phyloP scores from a whole-genome alignment of 1,140 invertebrate species.

The Belonocnema kinseyi region DNA sequence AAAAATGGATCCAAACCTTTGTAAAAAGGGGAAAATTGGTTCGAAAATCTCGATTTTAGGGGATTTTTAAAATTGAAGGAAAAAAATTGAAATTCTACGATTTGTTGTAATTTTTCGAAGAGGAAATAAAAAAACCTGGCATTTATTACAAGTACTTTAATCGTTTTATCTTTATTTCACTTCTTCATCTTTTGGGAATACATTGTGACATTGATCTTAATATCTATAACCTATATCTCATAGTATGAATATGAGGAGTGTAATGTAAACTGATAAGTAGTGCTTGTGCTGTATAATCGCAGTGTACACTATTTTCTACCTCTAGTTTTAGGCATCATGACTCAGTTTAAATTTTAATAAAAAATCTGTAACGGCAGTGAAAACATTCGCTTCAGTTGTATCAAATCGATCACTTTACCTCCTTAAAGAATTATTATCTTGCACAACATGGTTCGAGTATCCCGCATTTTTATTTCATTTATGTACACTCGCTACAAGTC shows the following conservation, averaged over 20 bases:
- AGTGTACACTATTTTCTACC: constrained; percentile 49
- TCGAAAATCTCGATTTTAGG: too few relatives aligned
- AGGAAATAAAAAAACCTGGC: neutral
- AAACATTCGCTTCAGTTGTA: constrained; percentile 28
- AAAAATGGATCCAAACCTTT: too few relatives aligned
- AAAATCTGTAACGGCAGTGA: constrained; percentile 30
- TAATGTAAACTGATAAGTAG: constrained; percentile 59
- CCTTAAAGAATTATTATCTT: constrained; percentile 28
- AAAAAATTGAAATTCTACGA: too few relatives aligned
- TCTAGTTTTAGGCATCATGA: constrained; percentile 51
- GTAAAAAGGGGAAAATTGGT: too few relatives aligned
- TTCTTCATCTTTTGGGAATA: constrained; percentile 52
- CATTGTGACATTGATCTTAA: constrained; percentile 64
- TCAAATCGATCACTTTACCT: constrained; percentile 23
- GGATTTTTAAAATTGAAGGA: too few relatives aligned
- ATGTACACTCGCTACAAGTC: constrained; percentile 21
- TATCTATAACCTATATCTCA: constrained; percentile 47
- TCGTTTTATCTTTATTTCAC: constrained; percentile 57
- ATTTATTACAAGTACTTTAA: constrained; percentile 38
- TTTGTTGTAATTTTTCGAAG: too few relatives aligned
- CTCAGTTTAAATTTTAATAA: constrained; percentile 22
- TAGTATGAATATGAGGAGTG: constrained; percentile 56
- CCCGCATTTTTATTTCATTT: constrained; percentile 17
- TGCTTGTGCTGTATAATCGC: constrained; percentile 51
- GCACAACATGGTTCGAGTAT: constrained; percentile 27